Evolutionary conservation across 2,888 invertebrate species (phyloP).

Genomic region (Ctena decussata): DNA sequence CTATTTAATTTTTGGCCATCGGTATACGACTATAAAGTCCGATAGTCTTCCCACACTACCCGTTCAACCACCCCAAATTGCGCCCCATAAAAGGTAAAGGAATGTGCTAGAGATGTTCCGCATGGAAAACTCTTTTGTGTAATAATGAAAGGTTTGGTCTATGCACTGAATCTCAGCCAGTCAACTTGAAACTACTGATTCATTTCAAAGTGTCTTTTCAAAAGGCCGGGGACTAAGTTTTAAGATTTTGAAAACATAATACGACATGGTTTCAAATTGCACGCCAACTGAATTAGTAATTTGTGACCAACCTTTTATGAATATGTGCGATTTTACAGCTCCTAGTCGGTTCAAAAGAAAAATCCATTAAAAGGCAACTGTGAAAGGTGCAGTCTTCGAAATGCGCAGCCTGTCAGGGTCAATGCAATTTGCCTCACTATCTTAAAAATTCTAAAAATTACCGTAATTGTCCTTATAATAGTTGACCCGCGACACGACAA

Average conservation of each 20-base stretch:
- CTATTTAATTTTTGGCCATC: not conserved
- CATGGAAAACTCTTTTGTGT: not conserved
- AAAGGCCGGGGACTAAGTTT: not conserved
- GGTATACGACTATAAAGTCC: not conserved
- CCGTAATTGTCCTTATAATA: too few species aligned
- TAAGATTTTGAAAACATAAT: not conserved
- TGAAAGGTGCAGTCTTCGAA: too few species aligned
- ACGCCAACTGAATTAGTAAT: not conserved
- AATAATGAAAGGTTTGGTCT: constrained; percentile 3
- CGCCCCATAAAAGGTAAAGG: constrained; percentile 5
- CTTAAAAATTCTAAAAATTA: too few species aligned
- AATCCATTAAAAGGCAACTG: too few species aligned
- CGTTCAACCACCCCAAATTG: not conserved
- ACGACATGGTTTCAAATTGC: not conserved
- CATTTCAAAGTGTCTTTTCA: not conserved
- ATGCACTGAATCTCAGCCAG: not conserved
- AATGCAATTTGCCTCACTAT: too few species aligned
- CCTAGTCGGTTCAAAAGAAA: too few species aligned
- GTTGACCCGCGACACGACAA: too few species aligned
- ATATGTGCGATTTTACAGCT: too few species aligned
- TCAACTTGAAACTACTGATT: not conserved
- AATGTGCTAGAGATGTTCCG: not conserved
- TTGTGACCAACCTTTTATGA: not conserved
- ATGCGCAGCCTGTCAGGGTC: too few species aligned
- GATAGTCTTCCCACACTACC: not conserved